Evolutionary conservation across 1,140 invertebrate species (phyloP), one percentile per base, ranked within the genome.

Genomic region (Neuroterus valhalla): DNA sequence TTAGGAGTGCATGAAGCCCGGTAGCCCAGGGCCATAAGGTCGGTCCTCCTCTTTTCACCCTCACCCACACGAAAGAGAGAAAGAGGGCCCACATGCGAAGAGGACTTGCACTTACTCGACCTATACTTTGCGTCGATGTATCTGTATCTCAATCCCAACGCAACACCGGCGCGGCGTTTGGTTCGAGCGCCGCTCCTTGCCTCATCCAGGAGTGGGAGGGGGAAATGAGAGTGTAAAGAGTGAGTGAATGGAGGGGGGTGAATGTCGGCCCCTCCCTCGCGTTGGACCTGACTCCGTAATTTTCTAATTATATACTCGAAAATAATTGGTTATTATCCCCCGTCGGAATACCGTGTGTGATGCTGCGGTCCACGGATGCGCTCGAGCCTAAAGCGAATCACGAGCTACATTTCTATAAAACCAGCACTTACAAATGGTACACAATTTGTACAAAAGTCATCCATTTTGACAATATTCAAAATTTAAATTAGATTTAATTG

Each of bases 281-380:
- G 83, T 83, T 82, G 85, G 81, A 68, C 77, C 84, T 84, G 81
- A 83, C 84, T 88, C 87, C 77, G 86, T 88, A 89, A 89, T 89
- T 88, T 89, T 89, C 87, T 89, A 88, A 89, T 89, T 88, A 89
- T 89, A 88, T 85, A 86, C 86, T 89, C 86, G 83, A 89, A 89
- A 89, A 89, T 89, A 89, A 87, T 89, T 88, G 87, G 87, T 88
- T 88, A 89, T 89, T 89, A 89, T 88, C 82, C 84, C 74, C 85
- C 68, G 23, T 69, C 45, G 50, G 69, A 76, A 79, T 73, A 70
- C 72, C 10, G 74, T 76, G 81, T 81, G 78, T 78, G 84, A 85
- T 86, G 85, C 81, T 78, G 79, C 68, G 79, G 79, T 82, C 81
- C 81, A 82, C 78, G 71, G 67, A 77, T 77, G 74, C 70, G 45